Evolutionary conservation across 2,888 invertebrate genomes (phyloP).

Genomic region (Polyommatus iphigenia): DNA sequence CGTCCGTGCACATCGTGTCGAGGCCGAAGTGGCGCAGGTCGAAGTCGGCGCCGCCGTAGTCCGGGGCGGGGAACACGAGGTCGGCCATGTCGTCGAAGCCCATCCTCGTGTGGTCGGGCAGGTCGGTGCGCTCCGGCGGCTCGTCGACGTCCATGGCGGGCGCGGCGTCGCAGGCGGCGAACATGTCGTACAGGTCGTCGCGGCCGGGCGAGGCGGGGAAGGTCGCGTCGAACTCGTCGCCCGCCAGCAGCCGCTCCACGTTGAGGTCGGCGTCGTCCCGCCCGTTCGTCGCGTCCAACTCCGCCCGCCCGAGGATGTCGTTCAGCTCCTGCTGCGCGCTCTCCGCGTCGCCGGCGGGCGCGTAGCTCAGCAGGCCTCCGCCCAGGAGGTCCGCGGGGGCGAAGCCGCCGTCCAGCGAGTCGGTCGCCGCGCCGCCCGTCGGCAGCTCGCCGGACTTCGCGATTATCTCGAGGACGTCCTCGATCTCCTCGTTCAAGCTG

Average conservation of each 20-base stretch:
- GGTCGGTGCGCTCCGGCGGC: slow-evolving; percentile 61
- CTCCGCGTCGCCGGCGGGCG: slow-evolving; percentile 60
- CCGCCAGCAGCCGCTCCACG: slow-evolving; percentile 48
- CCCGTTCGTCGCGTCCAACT: slow-evolving; percentile 55
- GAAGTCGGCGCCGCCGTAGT: slow-evolving; percentile 65
- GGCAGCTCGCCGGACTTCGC: slow-evolving; percentile 96
- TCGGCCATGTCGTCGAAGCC: slow-evolving; percentile 74
- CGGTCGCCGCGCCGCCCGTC: slow-evolving; percentile 86
- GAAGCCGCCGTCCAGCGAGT: slow-evolving; percentile 53
- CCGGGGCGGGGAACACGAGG: slow-evolving; percentile 69
- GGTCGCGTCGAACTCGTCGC: slow-evolving; percentile 55
- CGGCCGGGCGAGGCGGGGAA: slow-evolving; percentile 57
- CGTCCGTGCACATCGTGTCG: slow-evolving; percentile 77
- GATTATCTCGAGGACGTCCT: slow-evolving; percentile 95
- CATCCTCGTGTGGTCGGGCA: slow-evolving; percentile 63
- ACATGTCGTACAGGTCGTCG: slow-evolving; percentile 67
- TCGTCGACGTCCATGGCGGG: slow-evolving; percentile 52
- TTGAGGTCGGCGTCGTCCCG: slow-evolving; percentile 50
- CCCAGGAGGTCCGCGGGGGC: slow-evolving; percentile 62
- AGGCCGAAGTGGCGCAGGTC: slow-evolving; percentile 84
- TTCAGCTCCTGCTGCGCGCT: slow-evolving; percentile 68
- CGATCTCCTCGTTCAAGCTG: slow-evolving; percentile 86
- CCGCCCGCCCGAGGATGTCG: slow-evolving; percentile 69
- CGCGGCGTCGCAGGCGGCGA: slow-evolving; percentile 52
- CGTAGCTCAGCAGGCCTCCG: slow-evolving; percentile 59